Evolutionary conservation across 1,140 invertebrate genomes (phyloP).

Genomic region (Myzus persicae): DNA sequence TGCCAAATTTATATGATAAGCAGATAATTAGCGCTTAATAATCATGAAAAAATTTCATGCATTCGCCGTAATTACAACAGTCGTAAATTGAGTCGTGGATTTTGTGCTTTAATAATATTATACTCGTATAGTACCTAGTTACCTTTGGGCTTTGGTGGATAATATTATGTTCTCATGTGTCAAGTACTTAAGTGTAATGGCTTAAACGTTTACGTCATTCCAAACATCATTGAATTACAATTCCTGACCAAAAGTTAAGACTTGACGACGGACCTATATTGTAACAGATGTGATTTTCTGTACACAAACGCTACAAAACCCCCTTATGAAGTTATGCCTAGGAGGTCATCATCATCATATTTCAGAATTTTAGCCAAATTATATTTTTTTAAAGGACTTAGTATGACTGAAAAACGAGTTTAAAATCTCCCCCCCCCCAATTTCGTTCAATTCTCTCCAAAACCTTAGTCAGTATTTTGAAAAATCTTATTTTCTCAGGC

Average conservation of each 20-base stretch:
- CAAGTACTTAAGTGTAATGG: not conserved
- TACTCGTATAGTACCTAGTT: not conserved
- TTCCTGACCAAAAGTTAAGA: not conserved
- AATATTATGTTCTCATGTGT: not conserved
- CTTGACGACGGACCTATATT: not conserved
- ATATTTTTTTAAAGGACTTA: too few species aligned
- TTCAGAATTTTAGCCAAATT: not conserved
- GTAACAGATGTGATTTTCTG: not conserved
- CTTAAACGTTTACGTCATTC: not conserved
- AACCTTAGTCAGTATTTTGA: not conserved
- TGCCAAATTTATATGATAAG: not conserved
- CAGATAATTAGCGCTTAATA: not conserved
- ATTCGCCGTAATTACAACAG: too few species aligned
- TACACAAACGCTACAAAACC: not conserved
- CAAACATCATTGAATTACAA: not conserved
- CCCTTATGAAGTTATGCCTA: not conserved
- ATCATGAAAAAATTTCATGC: not conserved
- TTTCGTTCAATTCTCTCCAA: too few species aligned
- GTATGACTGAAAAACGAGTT: too few species aligned
- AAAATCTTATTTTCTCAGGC: not conserved
- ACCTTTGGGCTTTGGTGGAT: too few species aligned
- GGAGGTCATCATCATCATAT: not conserved
- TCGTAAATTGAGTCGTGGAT: not conserved
- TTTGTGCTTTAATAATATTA: not conserved
- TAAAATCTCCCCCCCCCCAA: too few species aligned